phyloP scores from a whole-genome alignment of 2,113 vertebrate genomes.

The Leptosomus discolor region DNA sequence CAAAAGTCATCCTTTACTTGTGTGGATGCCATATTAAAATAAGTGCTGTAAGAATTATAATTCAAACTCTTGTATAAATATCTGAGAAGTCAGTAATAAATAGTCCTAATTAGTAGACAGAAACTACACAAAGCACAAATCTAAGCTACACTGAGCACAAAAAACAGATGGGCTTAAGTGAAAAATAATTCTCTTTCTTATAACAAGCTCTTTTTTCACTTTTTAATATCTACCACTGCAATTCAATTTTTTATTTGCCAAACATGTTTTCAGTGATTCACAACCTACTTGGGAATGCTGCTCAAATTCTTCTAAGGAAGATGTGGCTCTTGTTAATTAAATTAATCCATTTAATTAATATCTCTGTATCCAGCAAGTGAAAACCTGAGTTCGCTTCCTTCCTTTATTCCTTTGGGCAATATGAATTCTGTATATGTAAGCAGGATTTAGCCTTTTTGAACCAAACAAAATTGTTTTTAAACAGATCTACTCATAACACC shows the following conservation, averaged over 20 bases:
- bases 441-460: not conserved
- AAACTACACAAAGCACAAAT: conserved; percentile 41
- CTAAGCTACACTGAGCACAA: not conserved
- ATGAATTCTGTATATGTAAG: not conserved
- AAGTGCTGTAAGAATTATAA: not conserved
- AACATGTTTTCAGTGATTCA: not conserved
- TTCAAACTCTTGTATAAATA: not conserved
- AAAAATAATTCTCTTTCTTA: conserved; percentile 32
- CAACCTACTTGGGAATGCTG: not conserved
- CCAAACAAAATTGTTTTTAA: not conserved
- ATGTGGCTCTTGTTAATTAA: not conserved
- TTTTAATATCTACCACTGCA: not conserved
- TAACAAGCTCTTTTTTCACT: not conserved
- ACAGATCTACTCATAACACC: not conserved
- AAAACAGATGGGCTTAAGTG: conserved; percentile 27
- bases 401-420: not conserved
- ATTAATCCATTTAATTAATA: conserved; percentile 24
- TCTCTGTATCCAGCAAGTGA: not conserved
- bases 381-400: not conserved
- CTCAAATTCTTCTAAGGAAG: not conserved
- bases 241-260: not conserved
- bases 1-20: not conserved
- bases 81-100: conserved; percentile 25
- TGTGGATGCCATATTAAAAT: not conserved
- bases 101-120: conserved; percentile 35